Conservation (phyloP, 2,113 vertebrate species). For the Thryonomys swinderianus region DNA sequence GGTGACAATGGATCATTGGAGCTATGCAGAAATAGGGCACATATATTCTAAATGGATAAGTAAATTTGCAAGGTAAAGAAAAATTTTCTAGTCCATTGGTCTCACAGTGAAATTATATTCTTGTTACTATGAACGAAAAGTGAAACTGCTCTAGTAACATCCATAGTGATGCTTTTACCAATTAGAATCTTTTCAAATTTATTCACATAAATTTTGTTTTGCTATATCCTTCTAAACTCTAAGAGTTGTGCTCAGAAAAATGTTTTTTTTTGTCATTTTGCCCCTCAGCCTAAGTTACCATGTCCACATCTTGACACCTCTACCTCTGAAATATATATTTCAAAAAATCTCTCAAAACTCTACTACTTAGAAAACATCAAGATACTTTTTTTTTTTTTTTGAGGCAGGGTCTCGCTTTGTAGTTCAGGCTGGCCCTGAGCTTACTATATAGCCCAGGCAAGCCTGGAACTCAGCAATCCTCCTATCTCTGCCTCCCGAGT, state of each 20-base stretch:
- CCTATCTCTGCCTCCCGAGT: no score
- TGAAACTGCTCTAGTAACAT: neutral
- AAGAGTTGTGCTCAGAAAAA: neutral
- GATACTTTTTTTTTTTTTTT: no score
- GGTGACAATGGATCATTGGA: neutral
- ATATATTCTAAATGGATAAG: neutral
- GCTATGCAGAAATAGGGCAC: neutral
- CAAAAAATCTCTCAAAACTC: neutral
- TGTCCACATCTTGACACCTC: neutral
- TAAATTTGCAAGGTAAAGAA: constrained; percentile 24
- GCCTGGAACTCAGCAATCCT: no score
- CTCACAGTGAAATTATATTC: constrained; percentile 24
- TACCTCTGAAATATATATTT: neutral
- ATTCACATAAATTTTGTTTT: constrained; percentile 10
- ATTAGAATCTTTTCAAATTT: constrained; percentile 21
- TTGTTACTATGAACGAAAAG: constrained; percentile 32
- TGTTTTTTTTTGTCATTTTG: neutral
- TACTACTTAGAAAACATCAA: neutral
- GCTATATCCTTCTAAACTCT: neutral
- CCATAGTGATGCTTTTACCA: constrained; percentile 14
- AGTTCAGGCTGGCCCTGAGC: no score
- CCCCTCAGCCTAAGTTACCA: neutral
- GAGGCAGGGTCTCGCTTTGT: no score
- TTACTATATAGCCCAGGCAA: no score
- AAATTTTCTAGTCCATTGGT: constrained; percentile 30